These are phyloP conservation scores for Hecatera dysodea DNA, from an alignment of 2,888 invertebrate genomes.

Conservation along the genomic window DNA sequence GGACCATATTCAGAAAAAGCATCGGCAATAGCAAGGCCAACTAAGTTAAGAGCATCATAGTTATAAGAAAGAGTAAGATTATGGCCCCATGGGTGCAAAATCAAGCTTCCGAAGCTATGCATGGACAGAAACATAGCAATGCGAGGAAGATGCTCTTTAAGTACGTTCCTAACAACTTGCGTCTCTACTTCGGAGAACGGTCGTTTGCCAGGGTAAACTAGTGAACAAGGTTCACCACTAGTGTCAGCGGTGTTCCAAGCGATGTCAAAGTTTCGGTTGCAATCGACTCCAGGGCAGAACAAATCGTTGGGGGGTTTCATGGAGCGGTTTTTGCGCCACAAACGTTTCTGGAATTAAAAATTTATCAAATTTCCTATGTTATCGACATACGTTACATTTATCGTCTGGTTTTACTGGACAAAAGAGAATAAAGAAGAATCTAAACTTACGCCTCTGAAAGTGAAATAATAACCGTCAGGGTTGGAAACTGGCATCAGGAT, in stretches of 20 bases:
- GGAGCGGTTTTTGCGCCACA: slow-evolving; percentile 93
- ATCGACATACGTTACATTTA: background rate
- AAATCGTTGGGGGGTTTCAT: slow-evolving; percentile 72
- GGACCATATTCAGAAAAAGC: slow-evolving; percentile 78
- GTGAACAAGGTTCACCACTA: slow-evolving; percentile 85
- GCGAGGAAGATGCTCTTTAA: slow-evolving; percentile 84
- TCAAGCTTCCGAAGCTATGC: slow-evolving; percentile 93
- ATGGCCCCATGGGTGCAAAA: slow-evolving; percentile 92
- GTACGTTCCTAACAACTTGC: slow-evolving; percentile 89
- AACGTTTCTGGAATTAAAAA: slow-evolving; percentile 85
- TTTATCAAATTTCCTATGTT: background rate
- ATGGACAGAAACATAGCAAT: slow-evolving; percentile 93
- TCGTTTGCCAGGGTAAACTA: slow-evolving; percentile 91
- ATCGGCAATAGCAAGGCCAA: slow-evolving; percentile 81
- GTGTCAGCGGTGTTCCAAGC: slow-evolving; percentile 86
- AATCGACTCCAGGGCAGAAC: slow-evolving; percentile 93
- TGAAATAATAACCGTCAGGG: slow-evolving; percentile 93
- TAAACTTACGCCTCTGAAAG: slow-evolving; percentile 84
- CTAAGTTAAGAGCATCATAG: slow-evolving; percentile 80
- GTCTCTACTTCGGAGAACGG: slow-evolving; percentile 93
- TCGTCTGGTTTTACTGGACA: background rate
- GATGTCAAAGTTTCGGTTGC: slow-evolving; percentile 94
- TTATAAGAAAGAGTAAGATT: slow-evolving; percentile 86
- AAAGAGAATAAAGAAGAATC: background rate
- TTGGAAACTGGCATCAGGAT: slow-evolving; percentile 92